These are phyloP conservation scores for Habrosyne pyritoides DNA, from an alignment of 2,888 invertebrate genomes.

Conservation along the genomic window DNA sequence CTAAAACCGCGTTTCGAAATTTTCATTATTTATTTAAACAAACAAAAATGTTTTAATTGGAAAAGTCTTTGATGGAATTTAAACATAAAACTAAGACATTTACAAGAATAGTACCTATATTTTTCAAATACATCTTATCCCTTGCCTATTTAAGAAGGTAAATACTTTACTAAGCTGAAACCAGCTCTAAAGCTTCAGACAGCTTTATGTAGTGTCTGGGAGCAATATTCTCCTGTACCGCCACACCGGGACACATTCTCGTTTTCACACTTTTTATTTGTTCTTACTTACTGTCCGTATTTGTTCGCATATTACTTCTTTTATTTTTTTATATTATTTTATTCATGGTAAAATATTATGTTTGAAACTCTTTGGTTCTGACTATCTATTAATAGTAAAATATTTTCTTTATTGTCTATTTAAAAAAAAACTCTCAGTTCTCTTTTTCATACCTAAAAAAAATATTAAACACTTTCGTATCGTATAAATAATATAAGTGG, in stretches of 20 bases:
- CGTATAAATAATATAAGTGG: too few species aligned
- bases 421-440: too few species aligned
- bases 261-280: slow-evolving; percentile 1
- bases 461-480: too few species aligned
- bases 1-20: too few species aligned
- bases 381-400: too few species aligned
- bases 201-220: slow-evolving; percentile 2
- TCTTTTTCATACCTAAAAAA: too few species aligned
- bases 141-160: neutral
- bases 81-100: too few species aligned
- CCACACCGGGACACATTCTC: neutral
- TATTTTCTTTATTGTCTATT: neutral
- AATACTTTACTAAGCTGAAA: neutral
- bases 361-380: neutral
- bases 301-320: neutral
- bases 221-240: neutral
- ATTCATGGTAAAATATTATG: too few species aligned
- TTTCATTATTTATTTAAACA: too few species aligned
- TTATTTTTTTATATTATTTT: neutral
- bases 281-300: neutral
- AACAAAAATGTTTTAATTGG: too few species aligned
- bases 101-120: too few species aligned
- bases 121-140: neutral
- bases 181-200: neutral
- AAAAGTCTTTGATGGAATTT: too few species aligned